phyloP scores from a whole-genome alignment of 2,888 invertebrate species.

The Periphyllus acericola region DNA sequence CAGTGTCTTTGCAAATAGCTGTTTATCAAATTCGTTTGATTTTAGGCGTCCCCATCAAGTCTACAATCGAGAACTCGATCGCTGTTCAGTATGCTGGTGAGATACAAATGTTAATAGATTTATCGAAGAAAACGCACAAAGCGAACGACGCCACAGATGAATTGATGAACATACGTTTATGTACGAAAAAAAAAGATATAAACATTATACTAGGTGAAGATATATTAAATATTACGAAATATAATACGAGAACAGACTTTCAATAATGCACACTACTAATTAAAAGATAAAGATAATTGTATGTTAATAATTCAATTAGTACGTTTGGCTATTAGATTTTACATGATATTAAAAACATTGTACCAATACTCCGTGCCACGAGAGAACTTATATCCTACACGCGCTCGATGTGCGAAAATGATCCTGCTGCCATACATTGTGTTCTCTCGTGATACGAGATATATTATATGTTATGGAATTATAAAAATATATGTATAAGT shows the following conservation, averaged over 20 bases:
- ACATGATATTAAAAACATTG: not conserved
- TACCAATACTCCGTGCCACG: not conserved
- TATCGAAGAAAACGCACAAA: conserved; percentile 88
- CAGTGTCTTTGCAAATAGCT: too few species aligned
- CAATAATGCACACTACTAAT: not conserved
- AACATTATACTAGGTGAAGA: conserved; percentile 90
- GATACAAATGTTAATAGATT: conserved; percentile 88
- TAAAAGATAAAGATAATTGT: too few species aligned
- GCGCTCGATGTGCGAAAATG: too few species aligned
- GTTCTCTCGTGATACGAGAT: too few species aligned
- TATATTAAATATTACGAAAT: not conserved
- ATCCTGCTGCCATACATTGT: too few species aligned
- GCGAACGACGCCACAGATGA: conserved; percentile 96
- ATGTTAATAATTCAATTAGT: too few species aligned
- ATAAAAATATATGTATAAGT: not conserved
- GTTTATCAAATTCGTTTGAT: not conserved
- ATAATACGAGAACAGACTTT: not conserved
- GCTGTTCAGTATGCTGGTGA: conserved; percentile 94
- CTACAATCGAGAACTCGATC: conserved; percentile 91
- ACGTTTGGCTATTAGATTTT: too few species aligned
- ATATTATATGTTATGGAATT: not conserved
- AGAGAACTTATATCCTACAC: too few species aligned
- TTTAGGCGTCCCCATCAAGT: conserved; percentile 85
- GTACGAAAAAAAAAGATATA: conserved; percentile 96
- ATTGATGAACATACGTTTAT: conserved; percentile 89